These are phyloP conservation scores for Hydrochoerus hydrochaeris DNA, from an alignment of 2,113 vertebrate species.

Conservation along the genomic window DNA sequence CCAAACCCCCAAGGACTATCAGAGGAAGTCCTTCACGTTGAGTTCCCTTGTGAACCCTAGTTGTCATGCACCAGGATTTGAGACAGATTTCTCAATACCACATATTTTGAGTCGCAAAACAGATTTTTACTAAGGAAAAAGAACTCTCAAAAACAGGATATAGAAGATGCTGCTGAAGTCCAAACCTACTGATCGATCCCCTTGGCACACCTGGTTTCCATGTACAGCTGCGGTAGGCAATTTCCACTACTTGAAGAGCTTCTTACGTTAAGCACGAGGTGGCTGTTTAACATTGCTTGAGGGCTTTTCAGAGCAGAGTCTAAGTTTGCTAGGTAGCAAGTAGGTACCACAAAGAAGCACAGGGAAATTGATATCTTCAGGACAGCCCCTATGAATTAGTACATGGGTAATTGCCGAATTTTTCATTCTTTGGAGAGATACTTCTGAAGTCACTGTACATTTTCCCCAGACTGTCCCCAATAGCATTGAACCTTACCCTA, in stretches of 20 bases:
- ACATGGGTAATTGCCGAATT: neutral
- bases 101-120: neutral
- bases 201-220: neutral
- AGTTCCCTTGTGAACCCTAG: neutral
- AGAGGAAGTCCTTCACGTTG: neutral
- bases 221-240: neutral
- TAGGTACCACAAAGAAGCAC: neutral
- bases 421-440: neutral
- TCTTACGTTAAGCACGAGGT: neutral
- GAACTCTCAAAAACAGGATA: neutral
- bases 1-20: neutral
- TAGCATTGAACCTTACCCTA: neutral
- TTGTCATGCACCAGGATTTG: neutral
- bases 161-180: neutral
- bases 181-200: neutral
- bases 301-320: neutral
- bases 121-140: neutral
- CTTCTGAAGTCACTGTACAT: neutral
- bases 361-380: neutral
- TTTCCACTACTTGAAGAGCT: neutral
- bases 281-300: neutral
- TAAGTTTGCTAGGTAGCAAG: neutral
- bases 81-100: neutral
- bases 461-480: neutral
- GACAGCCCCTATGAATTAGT: neutral